Evolutionary conservation across 2,888 invertebrate genomes (phyloP), one percentile per base, ranked within the genome.

Genomic region (Cheiracanthium punctorium): DNA sequence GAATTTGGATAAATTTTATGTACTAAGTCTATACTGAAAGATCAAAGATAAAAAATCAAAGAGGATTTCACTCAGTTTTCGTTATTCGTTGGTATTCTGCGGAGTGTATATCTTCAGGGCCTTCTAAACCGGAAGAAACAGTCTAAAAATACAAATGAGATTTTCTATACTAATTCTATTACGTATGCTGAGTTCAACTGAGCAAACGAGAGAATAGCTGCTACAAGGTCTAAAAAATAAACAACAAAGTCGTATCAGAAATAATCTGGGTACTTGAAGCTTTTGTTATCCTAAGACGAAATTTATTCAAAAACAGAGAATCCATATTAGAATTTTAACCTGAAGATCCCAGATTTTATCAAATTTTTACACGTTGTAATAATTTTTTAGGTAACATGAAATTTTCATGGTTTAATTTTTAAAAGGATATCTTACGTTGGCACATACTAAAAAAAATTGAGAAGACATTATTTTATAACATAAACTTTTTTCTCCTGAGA

Each of bases 121-220:
- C 37, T 67, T 41, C 64, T 73, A 72, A 84, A 77, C 67, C 72
- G 65, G 41, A 24, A 28, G 32, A 82, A 76, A 29, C 29, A 72
- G 82, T 67, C 82, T 70, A 52, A 71, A 37, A 48, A 52, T 29
- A 82, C 75, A 77, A 84, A 73, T 77, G 65, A 72, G 82, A 84
- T 84, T 84, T 73, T 64, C 82, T 79, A 73, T 84, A 84, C 82
- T 84, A 84, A 84, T 77, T 28, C 69, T 71, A 84, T 84, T 84
- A 73, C 69, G 71, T 84, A 84, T 73, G 48, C 82, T 52, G 77
- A 84, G 71, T 65, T 37, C 30, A 30, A 41, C 29, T 58, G 0
- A 28, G 82, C 33, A 58, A 48, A 81, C 17, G n/a, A 64, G 24
- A 64, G 29, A 29, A 67, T 67, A 29, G 32, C 67, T 29, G 67